A percentile compares a stretch with the other conserved stretches of the same genome.
Conservation (phyloP, 2,113 vertebrate species). For the Oxyura jamaicensis region DNA sequence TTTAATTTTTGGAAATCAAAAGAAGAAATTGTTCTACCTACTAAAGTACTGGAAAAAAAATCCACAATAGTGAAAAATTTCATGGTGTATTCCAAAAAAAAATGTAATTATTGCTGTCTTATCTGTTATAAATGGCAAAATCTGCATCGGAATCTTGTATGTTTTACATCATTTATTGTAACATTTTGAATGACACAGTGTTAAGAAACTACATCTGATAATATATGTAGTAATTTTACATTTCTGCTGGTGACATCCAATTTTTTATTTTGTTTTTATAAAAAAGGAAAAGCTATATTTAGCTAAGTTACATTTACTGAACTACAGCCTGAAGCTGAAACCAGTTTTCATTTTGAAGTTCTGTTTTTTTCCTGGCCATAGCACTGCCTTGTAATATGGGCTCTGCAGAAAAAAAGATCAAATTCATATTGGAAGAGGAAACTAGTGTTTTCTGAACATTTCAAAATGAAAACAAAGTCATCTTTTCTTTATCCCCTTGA, state of each 20-base stretch:
- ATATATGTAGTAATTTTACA: not conserved
- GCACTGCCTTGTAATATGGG: not conserved
- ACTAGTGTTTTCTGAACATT: not conserved
- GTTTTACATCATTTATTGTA: constrained; percentile 71
- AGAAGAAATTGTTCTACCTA: not conserved
- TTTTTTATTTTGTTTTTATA: too few species aligned
- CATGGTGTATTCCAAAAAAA: not conserved
- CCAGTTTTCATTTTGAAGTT: constrained; percentile 26
- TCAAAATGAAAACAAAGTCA: not conserved
- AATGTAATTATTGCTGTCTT: not conserved
- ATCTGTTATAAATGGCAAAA: constrained; percentile 47
- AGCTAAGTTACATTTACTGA: not conserved
- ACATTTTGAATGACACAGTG: constrained; percentile 45
- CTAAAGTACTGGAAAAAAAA: not conserved
- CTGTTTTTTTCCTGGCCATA: not conserved
- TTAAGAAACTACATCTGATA: constrained; percentile 55
- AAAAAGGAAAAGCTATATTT: too few species aligned
- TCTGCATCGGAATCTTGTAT: constrained; percentile 14
- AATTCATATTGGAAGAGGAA: not conserved
- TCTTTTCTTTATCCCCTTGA: not conserved
- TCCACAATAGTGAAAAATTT: not conserved
- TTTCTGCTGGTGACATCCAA: not conserved
- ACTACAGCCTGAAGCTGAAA: not conserved
- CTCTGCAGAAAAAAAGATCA: not conserved
- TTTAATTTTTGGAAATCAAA: not conserved